Conservation (phyloP, 2,888 invertebrate genomes). For the Euzophera pinguis region DNA sequence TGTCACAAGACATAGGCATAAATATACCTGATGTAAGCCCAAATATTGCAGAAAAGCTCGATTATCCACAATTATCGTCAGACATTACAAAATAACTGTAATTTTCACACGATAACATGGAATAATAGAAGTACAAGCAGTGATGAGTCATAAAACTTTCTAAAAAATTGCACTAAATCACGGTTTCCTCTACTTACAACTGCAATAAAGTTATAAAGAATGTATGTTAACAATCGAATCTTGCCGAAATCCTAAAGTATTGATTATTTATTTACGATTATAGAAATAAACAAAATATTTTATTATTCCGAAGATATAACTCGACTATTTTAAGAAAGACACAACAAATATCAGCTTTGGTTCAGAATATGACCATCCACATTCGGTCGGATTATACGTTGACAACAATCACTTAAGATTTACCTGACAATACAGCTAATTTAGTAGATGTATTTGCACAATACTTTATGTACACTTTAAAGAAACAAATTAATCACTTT, state of each 20-base stretch:
- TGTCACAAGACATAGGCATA: too few relatives aligned
- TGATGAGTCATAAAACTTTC: too few relatives aligned
- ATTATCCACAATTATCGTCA: too few relatives aligned
- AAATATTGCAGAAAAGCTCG: too few relatives aligned
- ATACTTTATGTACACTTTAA: not conserved
- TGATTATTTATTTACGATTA: slow-evolving; percentile 9
- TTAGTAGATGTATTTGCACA: not conserved
- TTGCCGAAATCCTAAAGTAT: not conserved
- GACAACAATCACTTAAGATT: slow-evolving; percentile 32
- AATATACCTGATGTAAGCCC: too few relatives aligned
- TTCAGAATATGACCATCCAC: slow-evolving; percentile 11
- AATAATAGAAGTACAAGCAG: too few relatives aligned
- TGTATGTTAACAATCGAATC: not conserved
- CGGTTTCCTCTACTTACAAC: too few relatives aligned
- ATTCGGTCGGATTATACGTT: slow-evolving; percentile 25
- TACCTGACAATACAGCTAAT: slow-evolving; percentile 27
- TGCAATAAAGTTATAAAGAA: too few relatives aligned
- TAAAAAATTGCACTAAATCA: too few relatives aligned
- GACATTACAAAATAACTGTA: too few relatives aligned
- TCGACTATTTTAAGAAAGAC: not conserved
- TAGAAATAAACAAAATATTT: slow-evolving; percentile 24
- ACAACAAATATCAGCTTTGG: not conserved
- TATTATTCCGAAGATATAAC: not conserved
- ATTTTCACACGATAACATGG: too few relatives aligned
- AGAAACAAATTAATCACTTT: slow-evolving; percentile 17